Evolutionary conservation across 2,888 invertebrate species (phyloP), one percentile per base, ranked within the genome.

Genomic region (Dusona sp.): DNA sequence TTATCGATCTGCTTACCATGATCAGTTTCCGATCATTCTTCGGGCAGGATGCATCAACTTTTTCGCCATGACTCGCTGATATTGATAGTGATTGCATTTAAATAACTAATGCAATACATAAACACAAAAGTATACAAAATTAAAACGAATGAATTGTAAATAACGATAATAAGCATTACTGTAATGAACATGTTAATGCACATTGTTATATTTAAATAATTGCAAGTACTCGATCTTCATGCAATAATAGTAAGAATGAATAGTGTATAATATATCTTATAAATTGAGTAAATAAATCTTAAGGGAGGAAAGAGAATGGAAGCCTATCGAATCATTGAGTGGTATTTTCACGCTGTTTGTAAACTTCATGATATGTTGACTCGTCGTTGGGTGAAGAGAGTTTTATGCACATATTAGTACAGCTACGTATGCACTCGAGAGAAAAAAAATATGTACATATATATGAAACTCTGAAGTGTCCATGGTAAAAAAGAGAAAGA

Each of bases 331-430:
- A 75, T 33, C 70, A 92, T 92, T 90, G 91, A 92, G 92, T 91
- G 91, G 90, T 89, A 91, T 91, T 92, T 92, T 92, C 90, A 89
- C 89, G 90, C 90, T 92, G 90, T 92, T 92, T 92, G 90, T 92
- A 91, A 91, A 92, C 90, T 91, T 88, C 54, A 65, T 45, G 72
- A 73, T 91, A 89, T 91, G 70, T 67, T 74, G 67, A 78, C 74
- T 42, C 65, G 38, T 90, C 89, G 87, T 82, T 81, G 88, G 67
- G 36, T 79, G 72, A 64, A 61, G 81, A 83, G 81, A 67, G 75
- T 67, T 78, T 86, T 78, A 84, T 81, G 74, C 45, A 64, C 68
- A 78, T 68, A 86, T 86, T 78, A 83, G 77, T 78, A 79, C 48
- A 70, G 36, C 73, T 54, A 78, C 36, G 33, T 73, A 72, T 29